phyloP scores from a whole-genome alignment of 2,113 vertebrate species.

The Upupa epops region DNA sequence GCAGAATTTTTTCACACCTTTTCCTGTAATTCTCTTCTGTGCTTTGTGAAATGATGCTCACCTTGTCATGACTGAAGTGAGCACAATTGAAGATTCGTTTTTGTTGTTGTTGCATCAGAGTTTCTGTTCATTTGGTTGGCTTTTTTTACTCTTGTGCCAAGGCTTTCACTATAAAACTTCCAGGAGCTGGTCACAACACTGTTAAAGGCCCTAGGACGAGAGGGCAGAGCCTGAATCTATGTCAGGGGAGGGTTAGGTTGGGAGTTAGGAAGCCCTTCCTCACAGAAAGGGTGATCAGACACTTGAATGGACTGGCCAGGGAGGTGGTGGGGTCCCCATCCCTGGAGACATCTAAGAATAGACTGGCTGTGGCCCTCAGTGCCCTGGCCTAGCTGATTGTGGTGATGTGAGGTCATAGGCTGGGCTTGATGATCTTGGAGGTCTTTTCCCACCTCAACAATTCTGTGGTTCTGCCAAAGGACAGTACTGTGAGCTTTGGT shows the following conservation, averaged over 20 bases:
- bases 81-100: not conserved
- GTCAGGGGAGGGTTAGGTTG: no score
- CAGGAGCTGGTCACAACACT: not conserved
- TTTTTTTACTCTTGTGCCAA: not conserved
- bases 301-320: no score
- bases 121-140: not conserved
- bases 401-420: no score
- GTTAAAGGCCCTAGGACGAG: not conserved
- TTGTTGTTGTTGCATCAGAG: not conserved
- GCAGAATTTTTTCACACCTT: slow-evolving; percentile 56
- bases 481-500: not conserved
- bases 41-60: slow-evolving; percentile 39
- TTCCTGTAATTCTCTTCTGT: slow-evolving; percentile 64
- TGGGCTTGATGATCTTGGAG: no score
- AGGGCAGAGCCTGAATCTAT: no score
- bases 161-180: not conserved
- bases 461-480: not conserved
- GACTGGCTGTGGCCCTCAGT: no score
- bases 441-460: no score
- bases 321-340: no score
- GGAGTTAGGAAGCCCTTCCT: no score
- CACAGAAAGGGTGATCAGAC: no score
- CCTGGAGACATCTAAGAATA: no score
- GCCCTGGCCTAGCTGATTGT: no score
- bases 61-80: not conserved